Conservation (phyloP, 2,797 vertebrate species). For the Thalassophryne amazonica region DNA sequence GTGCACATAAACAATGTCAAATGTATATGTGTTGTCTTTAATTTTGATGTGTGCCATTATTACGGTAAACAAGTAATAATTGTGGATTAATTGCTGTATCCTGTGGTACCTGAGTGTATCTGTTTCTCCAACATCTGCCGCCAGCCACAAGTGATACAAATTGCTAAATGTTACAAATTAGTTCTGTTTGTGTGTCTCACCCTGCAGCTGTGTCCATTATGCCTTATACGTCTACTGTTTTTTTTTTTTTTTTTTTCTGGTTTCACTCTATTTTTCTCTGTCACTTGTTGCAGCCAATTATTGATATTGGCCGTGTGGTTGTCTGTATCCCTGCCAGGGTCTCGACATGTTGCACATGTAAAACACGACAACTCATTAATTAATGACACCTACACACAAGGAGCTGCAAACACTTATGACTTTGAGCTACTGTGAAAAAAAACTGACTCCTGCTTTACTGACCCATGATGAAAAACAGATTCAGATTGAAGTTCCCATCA, state of each 20-base stretch:
- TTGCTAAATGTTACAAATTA: slow-evolving; percentile 71
- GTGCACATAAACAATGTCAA: too few relatives aligned
- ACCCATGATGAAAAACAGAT: slow-evolving; percentile 25
- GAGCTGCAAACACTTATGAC: slow-evolving; percentile 16
- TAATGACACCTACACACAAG: slow-evolving; percentile 30
- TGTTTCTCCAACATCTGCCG: slow-evolving; percentile 60
- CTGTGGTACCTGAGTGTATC: slow-evolving; percentile 42
- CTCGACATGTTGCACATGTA: slow-evolving; percentile 40
- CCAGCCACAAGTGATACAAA: slow-evolving; percentile 70
- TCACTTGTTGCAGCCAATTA: slow-evolving; percentile 71
- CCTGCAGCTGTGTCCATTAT: slow-evolving; percentile 63
- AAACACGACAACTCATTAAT: slow-evolving; percentile 53
- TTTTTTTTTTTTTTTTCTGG: slow-evolving; percentile 6
- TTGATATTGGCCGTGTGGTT: slow-evolving; percentile 51
- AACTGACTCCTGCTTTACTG: slow-evolving; percentile 19
- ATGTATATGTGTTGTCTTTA: too few relatives aligned
- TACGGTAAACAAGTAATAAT: too few relatives aligned
- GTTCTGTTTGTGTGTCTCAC: slow-evolving; percentile 58
- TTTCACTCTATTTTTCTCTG: slow-evolving; percentile 58
- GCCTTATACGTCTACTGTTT: slow-evolving; percentile 34
- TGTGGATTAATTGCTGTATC: too few relatives aligned
- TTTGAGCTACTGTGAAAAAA: slow-evolving; percentile 12
- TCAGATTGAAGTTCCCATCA: slow-evolving; percentile 15
- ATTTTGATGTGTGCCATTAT: too few relatives aligned
- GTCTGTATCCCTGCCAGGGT: slow-evolving; percentile 50